phyloP scores from a whole-genome alignment of 2,888 invertebrate genomes.

The Spilarctia lutea region DNA sequence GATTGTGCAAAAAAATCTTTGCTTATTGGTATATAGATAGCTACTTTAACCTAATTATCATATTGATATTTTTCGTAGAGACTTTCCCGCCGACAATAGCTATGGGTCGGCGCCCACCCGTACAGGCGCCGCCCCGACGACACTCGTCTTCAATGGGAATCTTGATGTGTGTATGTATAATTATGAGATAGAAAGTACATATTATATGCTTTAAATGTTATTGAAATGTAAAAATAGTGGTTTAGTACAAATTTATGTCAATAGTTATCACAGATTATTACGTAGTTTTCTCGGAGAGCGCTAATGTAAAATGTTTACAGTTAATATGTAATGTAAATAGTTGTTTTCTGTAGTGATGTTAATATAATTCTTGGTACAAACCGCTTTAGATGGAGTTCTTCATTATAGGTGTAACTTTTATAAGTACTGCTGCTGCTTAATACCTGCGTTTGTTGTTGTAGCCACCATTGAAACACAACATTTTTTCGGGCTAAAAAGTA shows the following conservation, averaged over 20 bases:
- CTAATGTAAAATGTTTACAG: neutral
- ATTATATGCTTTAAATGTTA: constrained; percentile 20
- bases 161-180: constrained; percentile 45
- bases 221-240: neutral
- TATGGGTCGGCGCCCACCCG: constrained; percentile 71
- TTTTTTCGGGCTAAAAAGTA: no score
- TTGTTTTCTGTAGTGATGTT: neutral
- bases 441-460: no score
- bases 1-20: neutral
- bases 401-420: no score
- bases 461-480: no score
- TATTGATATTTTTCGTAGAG: constrained; percentile 34
- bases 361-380: neutral
- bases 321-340: neutral
- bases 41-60: constrained; percentile 47
- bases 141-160: constrained; percentile 64
- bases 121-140: constrained; percentile 64
- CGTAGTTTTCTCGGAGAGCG: neutral
- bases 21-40: neutral
- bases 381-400: neutral
- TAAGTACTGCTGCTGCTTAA: neutral
- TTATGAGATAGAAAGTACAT: constrained; percentile 30
- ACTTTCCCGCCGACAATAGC: constrained; percentile 39
- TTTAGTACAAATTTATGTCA: neutral
- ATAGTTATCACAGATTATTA: neutral